Conservation (phyloP, 2,113 vertebrate species). For the Chionodraco myersi region DNA sequence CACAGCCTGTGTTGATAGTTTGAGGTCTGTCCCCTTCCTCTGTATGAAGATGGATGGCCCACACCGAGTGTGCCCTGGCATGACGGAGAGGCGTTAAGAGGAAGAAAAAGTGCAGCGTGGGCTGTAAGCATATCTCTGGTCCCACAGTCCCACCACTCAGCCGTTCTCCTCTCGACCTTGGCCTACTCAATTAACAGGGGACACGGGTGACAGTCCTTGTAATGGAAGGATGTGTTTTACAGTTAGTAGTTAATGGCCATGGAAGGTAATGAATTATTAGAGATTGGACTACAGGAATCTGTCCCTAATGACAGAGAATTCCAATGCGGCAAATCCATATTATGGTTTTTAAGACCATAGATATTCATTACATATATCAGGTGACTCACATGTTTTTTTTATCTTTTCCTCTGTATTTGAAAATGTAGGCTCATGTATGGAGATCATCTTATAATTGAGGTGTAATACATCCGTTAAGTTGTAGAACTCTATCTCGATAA, state of each 20-base stretch:
- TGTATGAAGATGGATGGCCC: conserved; percentile 58
- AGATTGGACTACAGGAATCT: background rate
- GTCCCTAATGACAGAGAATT: conserved; percentile 1
- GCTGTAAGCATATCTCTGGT: conserved; percentile 64
- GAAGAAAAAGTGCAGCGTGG: conserved; percentile 44
- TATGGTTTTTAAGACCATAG: background rate
- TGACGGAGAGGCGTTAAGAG: conserved; percentile 22
- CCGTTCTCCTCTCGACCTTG: conserved; percentile 66
- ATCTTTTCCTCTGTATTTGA: background rate
- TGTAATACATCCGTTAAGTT: background rate
- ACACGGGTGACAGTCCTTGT: conserved; percentile 28
- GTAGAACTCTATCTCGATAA: background rate
- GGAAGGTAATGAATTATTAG: conserved; percentile 29
- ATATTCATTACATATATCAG: background rate
- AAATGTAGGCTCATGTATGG: background rate
- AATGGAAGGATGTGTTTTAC: conserved; percentile 59
- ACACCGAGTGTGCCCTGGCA: conserved; percentile 47
- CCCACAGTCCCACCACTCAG: conserved; percentile 36
- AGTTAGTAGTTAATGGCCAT: conserved; percentile 29
- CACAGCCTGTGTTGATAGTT: background rate
- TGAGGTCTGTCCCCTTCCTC: conserved; percentile 10
- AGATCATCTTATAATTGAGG: background rate
- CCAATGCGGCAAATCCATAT: conserved; percentile 1
- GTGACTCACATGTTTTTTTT: background rate
- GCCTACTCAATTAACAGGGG: conserved; percentile 51